These are phyloP conservation scores for Caiman crocodilus DNA, from an alignment of 2,797 vertebrate species.

Conservation along the genomic window DNA sequence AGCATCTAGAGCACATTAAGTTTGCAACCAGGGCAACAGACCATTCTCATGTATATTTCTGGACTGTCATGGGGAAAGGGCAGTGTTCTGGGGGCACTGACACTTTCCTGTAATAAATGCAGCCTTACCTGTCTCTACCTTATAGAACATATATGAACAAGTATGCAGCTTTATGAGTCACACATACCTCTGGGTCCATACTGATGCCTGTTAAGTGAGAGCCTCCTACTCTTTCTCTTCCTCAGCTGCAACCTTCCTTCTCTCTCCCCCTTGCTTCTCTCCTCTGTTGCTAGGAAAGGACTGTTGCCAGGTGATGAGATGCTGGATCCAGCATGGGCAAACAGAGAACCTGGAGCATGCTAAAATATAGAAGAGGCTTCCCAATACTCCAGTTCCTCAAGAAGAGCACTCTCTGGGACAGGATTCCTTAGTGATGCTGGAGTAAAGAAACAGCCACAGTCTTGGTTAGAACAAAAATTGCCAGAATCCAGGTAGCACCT, in stretches of 20 bases:
- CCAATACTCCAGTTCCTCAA: background rate
- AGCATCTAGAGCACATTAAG: background rate
- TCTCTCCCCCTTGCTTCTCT: background rate
- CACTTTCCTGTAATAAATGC: background rate
- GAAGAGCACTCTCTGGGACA: background rate
- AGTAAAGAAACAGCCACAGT: background rate
- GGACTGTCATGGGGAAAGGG: background rate
- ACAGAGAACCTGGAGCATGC: background rate
- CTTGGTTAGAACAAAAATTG: background rate
- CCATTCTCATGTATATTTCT: background rate
- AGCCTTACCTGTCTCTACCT: background rate
- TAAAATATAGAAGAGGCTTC: background rate
- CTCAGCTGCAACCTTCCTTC: background rate
- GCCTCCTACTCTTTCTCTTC: conserved; percentile 28
- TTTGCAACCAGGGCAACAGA: background rate
- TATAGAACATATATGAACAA: background rate
- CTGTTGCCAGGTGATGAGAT: conserved; percentile 61
- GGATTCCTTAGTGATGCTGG: background rate
- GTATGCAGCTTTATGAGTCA: background rate
- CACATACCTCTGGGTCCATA: conserved; percentile 27
- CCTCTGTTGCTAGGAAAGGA: conserved; percentile 56
- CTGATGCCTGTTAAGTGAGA: background rate
- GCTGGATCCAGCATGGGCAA: conserved; percentile 24
- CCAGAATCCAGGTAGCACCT: background rate
- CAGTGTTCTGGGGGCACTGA: background rate